Percentiles rank a stretch among this genome's conserved stretches.
These are phyloP conservation scores for Acrobasis suavella DNA, from an alignment of 2,888 invertebrate genomes.

Conservation along the genomic window DNA sequence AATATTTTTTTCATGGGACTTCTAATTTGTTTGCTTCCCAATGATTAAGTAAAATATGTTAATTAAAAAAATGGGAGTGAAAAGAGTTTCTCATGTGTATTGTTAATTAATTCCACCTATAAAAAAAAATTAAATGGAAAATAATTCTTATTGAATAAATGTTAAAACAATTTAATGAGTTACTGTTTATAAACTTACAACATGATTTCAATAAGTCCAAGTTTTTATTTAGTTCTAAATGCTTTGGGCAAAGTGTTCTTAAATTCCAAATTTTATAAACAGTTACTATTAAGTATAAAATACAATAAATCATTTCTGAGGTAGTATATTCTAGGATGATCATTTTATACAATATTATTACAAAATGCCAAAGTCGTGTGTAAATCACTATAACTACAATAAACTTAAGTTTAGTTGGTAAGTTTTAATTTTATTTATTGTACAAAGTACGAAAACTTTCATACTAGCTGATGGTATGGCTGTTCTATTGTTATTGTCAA, in stretches of 20 bases:
- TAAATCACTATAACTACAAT: constrained; percentile 37
- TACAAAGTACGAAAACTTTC: constrained; percentile 60
- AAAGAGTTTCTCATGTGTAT: too few species aligned
- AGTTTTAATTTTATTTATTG: constrained; percentile 64
- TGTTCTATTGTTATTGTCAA: constrained; percentile 35
- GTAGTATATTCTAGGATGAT: too few species aligned
- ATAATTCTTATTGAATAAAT: not conserved
- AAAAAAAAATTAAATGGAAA: not conserved
- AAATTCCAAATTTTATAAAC: constrained; percentile 42
- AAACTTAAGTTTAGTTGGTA: constrained; percentile 38
- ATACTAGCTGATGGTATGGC: constrained; percentile 25
- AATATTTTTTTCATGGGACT: not conserved
- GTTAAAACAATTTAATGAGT: not conserved
- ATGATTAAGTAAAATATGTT: not conserved
- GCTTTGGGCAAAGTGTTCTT: constrained; percentile 49
- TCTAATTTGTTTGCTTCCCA: not conserved
- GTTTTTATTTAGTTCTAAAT: constrained; percentile 28
- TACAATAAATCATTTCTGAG: too few species aligned
- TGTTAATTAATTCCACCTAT: not conserved
- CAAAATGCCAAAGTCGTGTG: constrained; percentile 48
- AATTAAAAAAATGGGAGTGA: not conserved
- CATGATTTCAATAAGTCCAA: constrained; percentile 4
- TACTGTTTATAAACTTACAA: not conserved
- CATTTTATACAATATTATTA: constrained; percentile 34
- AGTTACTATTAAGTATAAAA: too few species aligned